phyloP scores from a whole-genome alignment of 2,797 vertebrate genomes.

The Molossus alvarezi region DNA sequence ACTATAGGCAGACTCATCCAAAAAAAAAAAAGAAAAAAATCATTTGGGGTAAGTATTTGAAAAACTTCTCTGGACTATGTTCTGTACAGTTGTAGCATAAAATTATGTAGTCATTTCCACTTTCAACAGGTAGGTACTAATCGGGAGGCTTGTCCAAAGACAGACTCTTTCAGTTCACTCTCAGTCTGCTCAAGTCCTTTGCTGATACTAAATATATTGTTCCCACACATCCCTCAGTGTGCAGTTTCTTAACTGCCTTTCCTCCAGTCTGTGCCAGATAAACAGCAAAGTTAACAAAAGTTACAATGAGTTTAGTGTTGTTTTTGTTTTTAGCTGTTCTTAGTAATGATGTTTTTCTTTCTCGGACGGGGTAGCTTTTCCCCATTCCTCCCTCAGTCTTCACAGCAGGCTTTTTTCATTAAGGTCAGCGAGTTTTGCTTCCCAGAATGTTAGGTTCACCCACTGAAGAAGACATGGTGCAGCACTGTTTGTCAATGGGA shows the following conservation, averaged over 20 bases:
- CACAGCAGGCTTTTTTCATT: not conserved
- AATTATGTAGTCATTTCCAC: not conserved
- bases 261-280: not conserved
- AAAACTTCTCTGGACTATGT: not conserved
- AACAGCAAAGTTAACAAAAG: not conserved
- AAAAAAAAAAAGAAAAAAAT: conserved; percentile 33
- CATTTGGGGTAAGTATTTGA: not conserved
- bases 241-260: not conserved
- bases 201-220: not conserved
- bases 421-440: not conserved
- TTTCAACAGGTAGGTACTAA: not conserved
- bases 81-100: not conserved
- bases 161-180: not conserved
- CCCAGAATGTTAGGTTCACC: not conserved
- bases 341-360: not conserved
- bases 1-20: not conserved
- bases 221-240: not conserved
- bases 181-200: not conserved
- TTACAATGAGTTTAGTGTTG: not conserved
- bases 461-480: not conserved
- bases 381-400: not conserved
- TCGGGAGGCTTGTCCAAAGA: not conserved
- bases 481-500: not conserved
- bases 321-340: not conserved
- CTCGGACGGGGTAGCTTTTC: not conserved